phyloP scores from a whole-genome alignment of 2,797 vertebrate genomes.

The Xenops minutus region DNA sequence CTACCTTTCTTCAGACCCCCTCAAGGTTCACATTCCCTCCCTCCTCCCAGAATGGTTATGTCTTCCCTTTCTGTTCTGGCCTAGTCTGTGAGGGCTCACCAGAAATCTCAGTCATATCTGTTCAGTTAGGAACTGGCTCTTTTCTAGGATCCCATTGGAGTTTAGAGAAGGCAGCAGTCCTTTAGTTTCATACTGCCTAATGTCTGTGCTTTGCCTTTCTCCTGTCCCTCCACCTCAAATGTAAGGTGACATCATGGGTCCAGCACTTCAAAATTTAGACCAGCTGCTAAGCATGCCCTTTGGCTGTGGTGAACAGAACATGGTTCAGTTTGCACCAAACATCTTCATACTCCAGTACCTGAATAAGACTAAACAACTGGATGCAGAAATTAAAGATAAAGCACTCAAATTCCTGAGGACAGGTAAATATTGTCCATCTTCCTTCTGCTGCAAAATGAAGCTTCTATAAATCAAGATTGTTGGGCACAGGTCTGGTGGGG shows the following conservation, averaged over 20 bases:
- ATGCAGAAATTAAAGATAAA: constrained; percentile 62
- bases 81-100: not conserved
- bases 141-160: not conserved
- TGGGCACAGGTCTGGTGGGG: not conserved
- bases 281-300: constrained; percentile 82
- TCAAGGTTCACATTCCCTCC: not conserved
- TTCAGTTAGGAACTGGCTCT: not conserved
- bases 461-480: not conserved
- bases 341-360: constrained; percentile 87
- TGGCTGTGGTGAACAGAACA: constrained; percentile 90
- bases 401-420: constrained; percentile 76
- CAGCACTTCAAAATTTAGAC: constrained; percentile 83
- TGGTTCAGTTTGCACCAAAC: constrained; percentile 86
- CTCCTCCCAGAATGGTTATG: not conserved
- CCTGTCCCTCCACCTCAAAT: not conserved
- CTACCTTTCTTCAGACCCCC: not conserved
- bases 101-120: not conserved
- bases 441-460: not conserved
- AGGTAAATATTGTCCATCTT: constrained; percentile 64
- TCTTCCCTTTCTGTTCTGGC: not conserved
- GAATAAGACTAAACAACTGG: constrained; percentile 81
- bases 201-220: not conserved
- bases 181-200: not conserved
- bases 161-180: not conserved
- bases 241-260: constrained; percentile 87